Evolutionary conservation across 2,797 vertebrate genomes (phyloP).

Genomic region (Zalophus californianus): DNA sequence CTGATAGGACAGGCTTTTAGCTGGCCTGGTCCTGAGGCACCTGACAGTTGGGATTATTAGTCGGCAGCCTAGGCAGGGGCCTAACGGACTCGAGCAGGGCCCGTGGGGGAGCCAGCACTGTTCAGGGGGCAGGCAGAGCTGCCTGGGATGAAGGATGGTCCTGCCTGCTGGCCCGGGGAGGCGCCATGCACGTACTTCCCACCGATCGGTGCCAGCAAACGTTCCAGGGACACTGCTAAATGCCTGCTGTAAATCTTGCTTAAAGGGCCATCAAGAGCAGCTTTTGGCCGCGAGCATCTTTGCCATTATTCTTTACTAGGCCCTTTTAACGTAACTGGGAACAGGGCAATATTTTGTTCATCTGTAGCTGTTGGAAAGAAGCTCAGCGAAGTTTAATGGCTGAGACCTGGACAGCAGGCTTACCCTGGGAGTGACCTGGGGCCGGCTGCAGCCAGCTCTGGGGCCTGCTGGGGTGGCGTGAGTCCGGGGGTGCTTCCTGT

Average conservation of each 20-base stretch:
- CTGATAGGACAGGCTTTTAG: not conserved
- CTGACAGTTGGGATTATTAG: conserved; percentile 63
- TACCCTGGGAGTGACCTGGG: not conserved
- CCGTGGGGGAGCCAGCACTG: conserved; percentile 66
- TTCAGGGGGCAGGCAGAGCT: conserved; percentile 43
- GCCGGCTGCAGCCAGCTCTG: not conserved
- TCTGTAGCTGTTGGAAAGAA: conserved; percentile 81
- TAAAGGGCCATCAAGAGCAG: conserved; percentile 86
- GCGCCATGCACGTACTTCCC: conserved; percentile 70
- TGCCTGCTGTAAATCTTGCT: conserved; percentile 87
- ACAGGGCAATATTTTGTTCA: conserved; percentile 86
- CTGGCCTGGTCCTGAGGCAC: not conserved
- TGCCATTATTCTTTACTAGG: conserved; percentile 86
- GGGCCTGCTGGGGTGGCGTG: not conserved
- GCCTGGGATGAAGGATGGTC: conserved; percentile 77
- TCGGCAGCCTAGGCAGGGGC: not conserved
- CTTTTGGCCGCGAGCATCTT: conserved; percentile 86
- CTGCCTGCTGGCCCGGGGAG: conserved; percentile 75
- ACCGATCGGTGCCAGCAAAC: conserved; percentile 83
- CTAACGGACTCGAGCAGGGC: conserved; percentile 69
- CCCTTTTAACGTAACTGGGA: conserved; percentile 86
- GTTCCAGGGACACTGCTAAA: conserved; percentile 88
- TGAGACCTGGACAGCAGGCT: not conserved
- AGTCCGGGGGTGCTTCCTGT: not conserved
- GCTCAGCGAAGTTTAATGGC: conserved; percentile 47